phyloP scores from a whole-genome alignment of 2,797 vertebrate species.

The Ptychobarbus kaznakovi region DNA sequence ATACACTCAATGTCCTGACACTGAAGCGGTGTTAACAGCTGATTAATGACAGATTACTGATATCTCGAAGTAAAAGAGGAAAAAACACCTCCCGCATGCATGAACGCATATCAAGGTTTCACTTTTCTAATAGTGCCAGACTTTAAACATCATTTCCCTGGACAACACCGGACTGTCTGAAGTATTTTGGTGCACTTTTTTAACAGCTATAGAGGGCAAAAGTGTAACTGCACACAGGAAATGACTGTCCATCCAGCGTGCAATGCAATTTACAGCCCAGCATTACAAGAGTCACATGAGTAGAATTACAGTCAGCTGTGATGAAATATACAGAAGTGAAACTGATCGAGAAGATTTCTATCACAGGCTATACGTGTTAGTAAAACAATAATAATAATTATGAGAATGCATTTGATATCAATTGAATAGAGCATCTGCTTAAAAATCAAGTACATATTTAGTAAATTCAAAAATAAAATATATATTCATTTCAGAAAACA shows the following conservation, averaged over 20 bases:
- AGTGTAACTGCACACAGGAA: not conserved
- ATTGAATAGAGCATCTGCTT: not conserved
- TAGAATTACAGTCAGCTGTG: slow-evolving; percentile 27
- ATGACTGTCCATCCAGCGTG: not conserved
- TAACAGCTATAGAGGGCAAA: not conserved
- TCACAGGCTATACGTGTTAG: not conserved
- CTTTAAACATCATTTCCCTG: not conserved
- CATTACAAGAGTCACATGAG: slow-evolving; percentile 40
- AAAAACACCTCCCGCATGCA: not conserved
- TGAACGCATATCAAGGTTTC: not conserved
- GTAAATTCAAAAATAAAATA: not conserved
- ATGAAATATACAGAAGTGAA: slow-evolving; percentile 19
- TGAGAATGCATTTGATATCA: not conserved
- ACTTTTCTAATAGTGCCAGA: not conserved
- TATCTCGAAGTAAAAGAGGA: not conserved
- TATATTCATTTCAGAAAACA: not conserved
- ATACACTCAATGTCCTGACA: slow-evolving; percentile 13
- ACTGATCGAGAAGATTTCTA: not conserved
- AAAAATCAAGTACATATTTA: not conserved
- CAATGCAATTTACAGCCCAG: not conserved
- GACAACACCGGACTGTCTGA: not conserved
- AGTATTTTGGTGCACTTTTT: not conserved
- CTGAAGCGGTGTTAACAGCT: not conserved
- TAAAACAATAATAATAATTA: not conserved
- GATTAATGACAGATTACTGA: not conserved